Percentiles rank a stretch among this genome's conserved stretches.
Evolutionary conservation across 2,113 vertebrate genomes (phyloP).

Genomic region (Rafetus swinhoei): DNA sequence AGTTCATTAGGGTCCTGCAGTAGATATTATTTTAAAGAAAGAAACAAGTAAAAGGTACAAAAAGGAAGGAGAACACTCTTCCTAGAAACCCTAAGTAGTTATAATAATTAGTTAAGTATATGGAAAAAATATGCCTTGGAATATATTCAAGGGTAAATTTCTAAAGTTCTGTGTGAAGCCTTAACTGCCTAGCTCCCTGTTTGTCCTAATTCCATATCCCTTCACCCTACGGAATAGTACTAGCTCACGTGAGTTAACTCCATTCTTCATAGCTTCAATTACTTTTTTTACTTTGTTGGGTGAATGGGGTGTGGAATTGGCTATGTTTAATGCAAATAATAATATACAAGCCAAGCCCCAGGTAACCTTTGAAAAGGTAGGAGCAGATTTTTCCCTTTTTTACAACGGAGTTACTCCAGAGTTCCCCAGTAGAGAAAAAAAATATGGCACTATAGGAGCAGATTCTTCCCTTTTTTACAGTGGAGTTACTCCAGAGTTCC

Average conservation of each 20-base stretch:
- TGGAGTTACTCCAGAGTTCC: not conserved
- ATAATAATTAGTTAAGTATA: not conserved
- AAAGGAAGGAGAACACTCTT: not conserved
- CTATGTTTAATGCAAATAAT: not conserved
- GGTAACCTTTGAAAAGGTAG: not conserved
- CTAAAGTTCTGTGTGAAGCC: not conserved
- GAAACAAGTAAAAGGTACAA: not conserved
- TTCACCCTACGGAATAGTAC: not conserved
- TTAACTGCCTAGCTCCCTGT: not conserved
- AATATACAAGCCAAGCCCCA: not conserved
- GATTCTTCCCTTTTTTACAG: not conserved
- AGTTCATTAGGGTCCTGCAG: not conserved
- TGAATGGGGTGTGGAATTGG: not conserved
- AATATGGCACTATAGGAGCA: not conserved
- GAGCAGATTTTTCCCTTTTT: not conserved
- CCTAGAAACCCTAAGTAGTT: not conserved
- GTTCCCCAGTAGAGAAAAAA: not conserved
- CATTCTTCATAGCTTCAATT: fast-evolving
- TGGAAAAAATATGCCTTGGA: not conserved
- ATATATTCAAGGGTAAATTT: not conserved
- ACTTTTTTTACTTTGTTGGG: not conserved
- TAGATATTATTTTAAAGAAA: not conserved
- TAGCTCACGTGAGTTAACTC: not conserved
- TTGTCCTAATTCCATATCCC: not conserved
- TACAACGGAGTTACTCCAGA: not conserved